Evolutionary conservation across 1,140 invertebrate genomes (phyloP).

Genomic region (Philopotamus ludificatus): DNA sequence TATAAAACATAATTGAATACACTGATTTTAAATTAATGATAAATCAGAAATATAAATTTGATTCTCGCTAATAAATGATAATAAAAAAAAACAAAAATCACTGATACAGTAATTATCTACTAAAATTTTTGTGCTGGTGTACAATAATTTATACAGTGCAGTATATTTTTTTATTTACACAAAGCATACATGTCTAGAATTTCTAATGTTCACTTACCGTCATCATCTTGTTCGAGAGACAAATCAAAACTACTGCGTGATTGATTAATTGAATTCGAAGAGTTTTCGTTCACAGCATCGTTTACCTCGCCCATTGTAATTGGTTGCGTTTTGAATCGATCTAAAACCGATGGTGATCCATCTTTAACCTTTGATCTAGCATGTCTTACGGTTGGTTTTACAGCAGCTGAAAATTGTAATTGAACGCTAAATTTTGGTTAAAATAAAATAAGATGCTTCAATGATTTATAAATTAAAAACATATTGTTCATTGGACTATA

Average conservation of each 20-base stretch:
- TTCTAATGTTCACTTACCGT: no score
- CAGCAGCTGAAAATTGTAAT: constrained; percentile 47
- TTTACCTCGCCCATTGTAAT: constrained; percentile 43
- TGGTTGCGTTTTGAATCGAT: constrained; percentile 52
- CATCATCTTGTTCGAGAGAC: constrained; percentile 55
- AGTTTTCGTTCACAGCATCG: constrained; percentile 39
- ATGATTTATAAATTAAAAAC: no score
- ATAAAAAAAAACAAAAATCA: no score
- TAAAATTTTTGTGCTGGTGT: neutral
- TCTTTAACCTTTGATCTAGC: constrained; percentile 53
- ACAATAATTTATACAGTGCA: neutral
- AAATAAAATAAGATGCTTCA: neutral
- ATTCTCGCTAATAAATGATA: no score
- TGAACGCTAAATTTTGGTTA: neutral
- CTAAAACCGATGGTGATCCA: constrained; percentile 45
- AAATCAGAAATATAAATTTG: no score
- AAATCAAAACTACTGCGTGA: constrained; percentile 52
- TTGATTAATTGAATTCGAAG: constrained; percentile 46
- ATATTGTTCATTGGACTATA: neutral
- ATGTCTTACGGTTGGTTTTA: constrained; percentile 53
- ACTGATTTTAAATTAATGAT: no score
- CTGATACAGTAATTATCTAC: no score
- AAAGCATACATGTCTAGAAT: no score
- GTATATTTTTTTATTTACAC: no score
- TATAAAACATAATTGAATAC: neutral